A percentile compares a stretch with the other conserved stretches of the same genome.
phyloP scores from a whole-genome alignment of 1,140 invertebrate species.

The Drosophila auraria region DNA sequence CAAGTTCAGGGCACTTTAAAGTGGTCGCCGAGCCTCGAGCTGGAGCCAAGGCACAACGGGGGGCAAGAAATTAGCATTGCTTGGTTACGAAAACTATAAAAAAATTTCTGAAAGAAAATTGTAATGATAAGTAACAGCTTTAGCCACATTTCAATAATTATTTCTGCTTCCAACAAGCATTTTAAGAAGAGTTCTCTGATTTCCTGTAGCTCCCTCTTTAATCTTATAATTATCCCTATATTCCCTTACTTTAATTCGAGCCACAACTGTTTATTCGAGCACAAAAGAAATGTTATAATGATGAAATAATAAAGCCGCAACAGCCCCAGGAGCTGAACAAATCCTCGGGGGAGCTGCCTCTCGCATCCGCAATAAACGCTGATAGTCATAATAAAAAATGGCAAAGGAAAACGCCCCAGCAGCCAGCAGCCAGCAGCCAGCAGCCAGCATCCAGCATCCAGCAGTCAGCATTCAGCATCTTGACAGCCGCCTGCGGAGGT shows the following conservation, averaged over 20 bases:
- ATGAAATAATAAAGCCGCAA: slow-evolving; percentile 79
- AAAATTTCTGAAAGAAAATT: too few species aligned
- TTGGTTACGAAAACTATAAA: not conserved
- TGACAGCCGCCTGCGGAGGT: slow-evolving; percentile 35
- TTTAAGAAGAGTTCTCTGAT: too few species aligned
- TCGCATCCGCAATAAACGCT: slow-evolving; percentile 65
- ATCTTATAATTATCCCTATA: not conserved
- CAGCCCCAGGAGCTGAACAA: slow-evolving; percentile 27
- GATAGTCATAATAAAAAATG: slow-evolving; percentile 72
- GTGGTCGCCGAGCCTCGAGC: slow-evolving; percentile 42
- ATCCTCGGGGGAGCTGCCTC: slow-evolving; percentile 54
- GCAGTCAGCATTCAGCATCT: not conserved
- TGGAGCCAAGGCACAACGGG: not conserved
- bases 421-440: too few species aligned
- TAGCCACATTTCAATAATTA: too few species aligned
- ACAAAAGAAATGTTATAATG: slow-evolving; percentile 72
- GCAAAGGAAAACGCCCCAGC: slow-evolving; percentile 39
- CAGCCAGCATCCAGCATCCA: not conserved
- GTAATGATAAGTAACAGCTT: too few species aligned
- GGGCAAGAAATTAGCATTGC: not conserved
- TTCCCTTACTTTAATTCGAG: slow-evolving; percentile 3
- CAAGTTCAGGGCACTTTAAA: slow-evolving; percentile 81
- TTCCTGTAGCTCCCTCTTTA: too few species aligned
- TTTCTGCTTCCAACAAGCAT: too few species aligned
- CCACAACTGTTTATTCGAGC: not conserved